phyloP scores from a whole-genome alignment of 1,140 invertebrate genomes.

The Monomorium pharaonis region DNA sequence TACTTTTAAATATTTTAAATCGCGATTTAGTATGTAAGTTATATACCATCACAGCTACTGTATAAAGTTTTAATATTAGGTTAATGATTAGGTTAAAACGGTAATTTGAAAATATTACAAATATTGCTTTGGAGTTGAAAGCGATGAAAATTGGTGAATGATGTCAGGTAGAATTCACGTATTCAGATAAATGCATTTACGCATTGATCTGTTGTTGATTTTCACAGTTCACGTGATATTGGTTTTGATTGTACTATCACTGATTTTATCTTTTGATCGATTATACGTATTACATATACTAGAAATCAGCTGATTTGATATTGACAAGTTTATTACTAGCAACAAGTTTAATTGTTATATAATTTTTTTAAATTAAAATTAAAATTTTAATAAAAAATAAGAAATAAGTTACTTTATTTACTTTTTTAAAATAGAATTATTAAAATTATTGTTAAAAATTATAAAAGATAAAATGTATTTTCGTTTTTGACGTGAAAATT shows the following conservation, averaged over 20 bases:
- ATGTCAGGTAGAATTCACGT: neutral
- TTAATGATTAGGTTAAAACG: neutral
- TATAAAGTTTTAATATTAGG: neutral
- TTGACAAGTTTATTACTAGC: neutral
- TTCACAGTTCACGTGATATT: conserved; percentile 6
- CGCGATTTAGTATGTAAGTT: neutral
- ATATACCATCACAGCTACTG: neutral
- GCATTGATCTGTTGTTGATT: neutral
- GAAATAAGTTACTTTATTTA: neutral
- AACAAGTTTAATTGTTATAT: neutral
- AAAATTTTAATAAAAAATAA: neutral
- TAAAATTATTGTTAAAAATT: neutral
- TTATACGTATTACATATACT: neutral
- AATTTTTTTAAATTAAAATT: neutral
- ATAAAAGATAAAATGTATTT: neutral
- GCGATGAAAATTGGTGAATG: neutral
- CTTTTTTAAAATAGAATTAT: too few species aligned
- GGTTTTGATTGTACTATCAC: neutral
- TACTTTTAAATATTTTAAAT: neutral
- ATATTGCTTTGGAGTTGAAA: neutral
- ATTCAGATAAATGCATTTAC: neutral
- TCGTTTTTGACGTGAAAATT: neutral
- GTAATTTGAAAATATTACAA: neutral
- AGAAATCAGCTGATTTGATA: neutral
- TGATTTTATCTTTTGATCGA: neutral